phyloP scores from a whole-genome alignment of 2,797 vertebrate genomes.

The Chelon auratus region DNA sequence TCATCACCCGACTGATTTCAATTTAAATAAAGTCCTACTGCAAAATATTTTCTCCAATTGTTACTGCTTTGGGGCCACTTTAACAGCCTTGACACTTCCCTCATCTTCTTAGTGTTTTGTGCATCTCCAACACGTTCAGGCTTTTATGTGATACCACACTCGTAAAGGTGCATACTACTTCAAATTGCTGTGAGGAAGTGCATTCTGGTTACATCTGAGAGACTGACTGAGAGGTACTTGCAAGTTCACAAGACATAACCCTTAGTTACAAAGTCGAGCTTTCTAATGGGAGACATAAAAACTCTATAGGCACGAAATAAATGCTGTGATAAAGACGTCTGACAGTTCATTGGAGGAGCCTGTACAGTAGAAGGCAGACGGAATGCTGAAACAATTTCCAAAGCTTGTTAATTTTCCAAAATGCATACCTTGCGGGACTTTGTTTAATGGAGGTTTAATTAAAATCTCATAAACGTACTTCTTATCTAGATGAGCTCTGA shows the following conservation, averaged over 20 bases:
- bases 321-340: constrained; percentile 41
- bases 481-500: constrained; percentile 49
- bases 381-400: constrained; percentile 44
- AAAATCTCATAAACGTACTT: constrained; percentile 63
- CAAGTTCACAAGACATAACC: constrained; percentile 17
- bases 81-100: neutral
- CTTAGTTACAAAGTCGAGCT: constrained; percentile 27
- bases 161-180: neutral
- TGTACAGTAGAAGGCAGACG: constrained; percentile 44
- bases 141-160: constrained; percentile 1
- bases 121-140: constrained; percentile 5
- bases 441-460: constrained; percentile 71
- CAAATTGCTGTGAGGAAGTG: constrained; percentile 11
- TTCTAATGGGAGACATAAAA: constrained; percentile 61
- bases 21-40: too few relatives aligned
- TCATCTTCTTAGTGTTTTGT: neutral
- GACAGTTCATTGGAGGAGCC: constrained; percentile 37
- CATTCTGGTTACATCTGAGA: neutral
- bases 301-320: constrained; percentile 54
- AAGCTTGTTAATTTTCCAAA: constrained; percentile 59
- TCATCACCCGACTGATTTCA: too few relatives aligned
- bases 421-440: constrained; percentile 56
- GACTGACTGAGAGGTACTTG: constrained; percentile 33
- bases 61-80: too few relatives aligned
- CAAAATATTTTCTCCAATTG: too few relatives aligned